phyloP scores from a whole-genome alignment of 92 coral and sea anemone genomes.

The Anthopleura xanthogrammica region DNA sequence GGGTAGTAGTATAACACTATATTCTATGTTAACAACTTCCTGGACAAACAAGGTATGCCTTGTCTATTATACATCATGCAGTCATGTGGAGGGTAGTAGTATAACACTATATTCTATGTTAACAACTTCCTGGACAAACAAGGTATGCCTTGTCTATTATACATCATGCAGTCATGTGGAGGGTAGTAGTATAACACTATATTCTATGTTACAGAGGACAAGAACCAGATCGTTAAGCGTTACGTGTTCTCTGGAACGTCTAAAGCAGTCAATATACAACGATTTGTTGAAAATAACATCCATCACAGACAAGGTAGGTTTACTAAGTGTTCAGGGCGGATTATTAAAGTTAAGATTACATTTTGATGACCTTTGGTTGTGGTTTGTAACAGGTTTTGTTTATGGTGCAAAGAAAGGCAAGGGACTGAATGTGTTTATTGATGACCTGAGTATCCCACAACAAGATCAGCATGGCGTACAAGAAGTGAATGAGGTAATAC shows the following conservation, averaged over 20 bases:
- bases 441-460: slow-evolving; percentile 84
- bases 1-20: too few species aligned
- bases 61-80: background rate
- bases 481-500: slow-evolving; percentile 82
- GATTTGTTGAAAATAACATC: slow-evolving; percentile 82
- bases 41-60: slow-evolving; percentile 87
- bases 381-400: slow-evolving; percentile 68
- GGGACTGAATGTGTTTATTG: slow-evolving; percentile 79
- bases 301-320: slow-evolving; percentile 90
- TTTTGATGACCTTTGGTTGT: background rate
- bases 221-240: slow-evolving; percentile 85
- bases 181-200: background rate
- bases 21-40: slow-evolving; percentile 86
- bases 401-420: slow-evolving; percentile 98
- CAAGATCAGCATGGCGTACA: slow-evolving; percentile 84
- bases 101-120: too few species aligned
- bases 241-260: slow-evolving; percentile 95
- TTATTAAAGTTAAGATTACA: background rate
- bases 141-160: slow-evolving; percentile 48
- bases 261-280: slow-evolving; percentile 81
- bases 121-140: slow-evolving; percentile 91
- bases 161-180: background rate
- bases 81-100: too few species aligned
- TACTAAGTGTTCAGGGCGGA: background rate
- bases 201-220: slow-evolving; percentile 65